Evolutionary conservation across 2,888 invertebrate genomes (phyloP).

Genomic region (Asteroscopus sphinx): DNA sequence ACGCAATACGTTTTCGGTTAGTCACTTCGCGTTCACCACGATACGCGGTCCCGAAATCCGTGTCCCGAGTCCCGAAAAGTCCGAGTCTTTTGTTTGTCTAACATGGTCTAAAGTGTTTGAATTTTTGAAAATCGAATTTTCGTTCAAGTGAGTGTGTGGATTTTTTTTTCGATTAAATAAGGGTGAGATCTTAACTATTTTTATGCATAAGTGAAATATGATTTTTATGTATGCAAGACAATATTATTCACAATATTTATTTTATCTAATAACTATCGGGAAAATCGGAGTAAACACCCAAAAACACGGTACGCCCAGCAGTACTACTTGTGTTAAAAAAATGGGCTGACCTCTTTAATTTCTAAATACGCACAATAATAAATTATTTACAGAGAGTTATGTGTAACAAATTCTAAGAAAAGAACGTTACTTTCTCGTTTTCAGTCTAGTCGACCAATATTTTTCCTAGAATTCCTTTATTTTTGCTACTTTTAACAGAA

Average conservation of each 20-base stretch:
- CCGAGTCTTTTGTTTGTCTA: constrained; percentile 50
- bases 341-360: constrained; percentile 57
- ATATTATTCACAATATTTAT: neutral
- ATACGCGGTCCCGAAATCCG: constrained; percentile 58
- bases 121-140: constrained; percentile 16
- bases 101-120: constrained; percentile 56
- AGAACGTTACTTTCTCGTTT: constrained; percentile 26
- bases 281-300: constrained; percentile 28
- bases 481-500: constrained; percentile 18
- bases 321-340: constrained; percentile 51
- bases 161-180: constrained; percentile 12
- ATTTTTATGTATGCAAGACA: neutral
- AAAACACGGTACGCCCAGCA: constrained; percentile 5
- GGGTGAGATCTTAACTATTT: constrained; percentile 17
- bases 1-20: constrained; percentile 73
- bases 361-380: constrained; percentile 61
- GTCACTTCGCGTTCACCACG: constrained; percentile 75
- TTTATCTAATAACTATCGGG: constrained; percentile 3
- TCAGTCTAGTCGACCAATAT: constrained; percentile 14
- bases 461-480: constrained; percentile 16
- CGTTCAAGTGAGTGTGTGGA: constrained; percentile 32
- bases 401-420: constrained; percentile 44
- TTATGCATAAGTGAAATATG: neutral
- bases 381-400: constrained; percentile 43
- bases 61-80: constrained; percentile 19